These are phyloP conservation scores for Chiroxiphia lanceolata DNA, from an alignment of 2,797 vertebrate genomes.

Conservation along the genomic window DNA sequence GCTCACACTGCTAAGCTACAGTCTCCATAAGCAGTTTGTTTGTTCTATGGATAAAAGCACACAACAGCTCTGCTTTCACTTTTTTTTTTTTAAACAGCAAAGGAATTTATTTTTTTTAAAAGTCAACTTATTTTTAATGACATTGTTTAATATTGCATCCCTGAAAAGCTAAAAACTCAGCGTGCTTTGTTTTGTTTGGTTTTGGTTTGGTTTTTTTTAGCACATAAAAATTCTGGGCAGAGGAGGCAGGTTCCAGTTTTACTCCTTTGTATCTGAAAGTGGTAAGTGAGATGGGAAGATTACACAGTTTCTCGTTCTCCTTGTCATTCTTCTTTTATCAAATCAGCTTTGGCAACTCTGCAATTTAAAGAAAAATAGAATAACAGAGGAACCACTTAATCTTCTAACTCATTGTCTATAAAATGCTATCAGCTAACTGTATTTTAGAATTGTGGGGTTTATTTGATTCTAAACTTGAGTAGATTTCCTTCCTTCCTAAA, in stretches of 20 bases:
- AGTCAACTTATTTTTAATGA: neutral
- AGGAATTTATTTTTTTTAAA: neutral
- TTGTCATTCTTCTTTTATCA: conserved; percentile 2
- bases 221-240: neutral
- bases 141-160: neutral
- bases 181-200: neutral
- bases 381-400: conserved; percentile 26
- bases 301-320: neutral
- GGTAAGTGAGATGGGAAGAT: neutral
- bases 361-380: conserved; percentile 13
- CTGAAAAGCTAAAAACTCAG: neutral
- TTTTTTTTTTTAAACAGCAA: neutral
- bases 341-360: neutral
- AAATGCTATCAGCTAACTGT: neutral
- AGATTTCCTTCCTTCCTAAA: conserved; percentile 11
- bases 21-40: neutral
- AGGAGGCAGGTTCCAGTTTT: neutral
- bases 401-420: conserved; percentile 26
- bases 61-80: neutral
- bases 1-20: neutral
- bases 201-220: neutral
- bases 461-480: neutral
- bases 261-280: neutral
- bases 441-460: conserved; percentile 3
- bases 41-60: neutral